phyloP scores from a whole-genome alignment of 2,888 invertebrate genomes.

The Hyles lineata region DNA sequence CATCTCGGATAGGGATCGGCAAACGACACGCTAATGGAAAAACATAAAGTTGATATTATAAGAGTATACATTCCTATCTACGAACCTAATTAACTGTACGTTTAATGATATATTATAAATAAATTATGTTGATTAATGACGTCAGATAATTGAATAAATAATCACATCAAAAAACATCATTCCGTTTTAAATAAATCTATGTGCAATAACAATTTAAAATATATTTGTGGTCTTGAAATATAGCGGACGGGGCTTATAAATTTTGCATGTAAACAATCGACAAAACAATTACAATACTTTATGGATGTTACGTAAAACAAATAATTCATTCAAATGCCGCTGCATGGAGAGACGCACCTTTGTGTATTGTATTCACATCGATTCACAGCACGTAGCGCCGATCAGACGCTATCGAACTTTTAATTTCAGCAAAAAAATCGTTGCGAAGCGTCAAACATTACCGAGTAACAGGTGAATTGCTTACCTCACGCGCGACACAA shows the following conservation, averaged over 20 bases:
- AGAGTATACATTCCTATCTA: too few relatives aligned
- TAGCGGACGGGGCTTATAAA: conserved; percentile 21
- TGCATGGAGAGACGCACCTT: conserved; percentile 27
- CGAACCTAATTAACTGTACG: too few relatives aligned
- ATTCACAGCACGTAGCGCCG: conserved; percentile 64
- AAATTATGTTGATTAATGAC: not conserved
- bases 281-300: conserved; percentile 27
- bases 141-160: conserved; percentile 1
- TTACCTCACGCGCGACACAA: conserved; percentile 67
- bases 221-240: conserved; percentile 8
- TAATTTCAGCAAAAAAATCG: conserved; percentile 76
- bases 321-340: conserved; percentile 26
- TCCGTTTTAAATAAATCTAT: not conserved
- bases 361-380: conserved; percentile 33
- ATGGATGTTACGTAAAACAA: conserved; percentile 27
- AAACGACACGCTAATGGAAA: not conserved
- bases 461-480: conserved; percentile 74
- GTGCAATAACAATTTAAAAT: conserved; percentile 12
- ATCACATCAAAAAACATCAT: not conserved
- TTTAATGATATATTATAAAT: too few relatives aligned
- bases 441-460: conserved; percentile 65
- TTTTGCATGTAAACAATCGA: conserved; percentile 26
- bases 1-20: not conserved
- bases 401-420: conserved; percentile 72
- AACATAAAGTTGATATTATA: not conserved